Conservation (phyloP, 2,113 vertebrate species). For the Sinosuthora webbiana region DNA sequence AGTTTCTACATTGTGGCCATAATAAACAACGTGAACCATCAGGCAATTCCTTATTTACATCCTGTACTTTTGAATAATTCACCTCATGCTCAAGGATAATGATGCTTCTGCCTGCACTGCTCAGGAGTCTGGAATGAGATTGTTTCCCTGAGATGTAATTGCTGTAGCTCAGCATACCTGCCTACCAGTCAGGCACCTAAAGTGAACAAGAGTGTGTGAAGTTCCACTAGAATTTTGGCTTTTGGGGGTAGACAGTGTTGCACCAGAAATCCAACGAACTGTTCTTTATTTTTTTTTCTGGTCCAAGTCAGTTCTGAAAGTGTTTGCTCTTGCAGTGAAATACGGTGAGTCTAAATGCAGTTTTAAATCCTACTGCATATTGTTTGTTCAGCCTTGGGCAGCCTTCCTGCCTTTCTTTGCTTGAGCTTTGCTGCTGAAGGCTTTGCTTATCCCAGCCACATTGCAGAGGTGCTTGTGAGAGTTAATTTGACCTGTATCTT, state of each 20-base stretch:
- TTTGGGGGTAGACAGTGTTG: neutral
- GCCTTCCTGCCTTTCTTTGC: neutral
- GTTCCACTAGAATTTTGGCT: neutral
- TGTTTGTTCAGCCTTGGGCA: neutral
- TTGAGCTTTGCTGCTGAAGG: neutral
- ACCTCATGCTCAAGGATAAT: neutral
- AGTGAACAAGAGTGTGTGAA: neutral
- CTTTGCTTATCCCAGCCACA: neutral
- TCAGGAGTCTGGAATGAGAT: neutral
- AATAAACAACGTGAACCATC: neutral
- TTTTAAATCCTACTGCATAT: neutral
- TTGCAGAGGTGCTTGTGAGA: neutral
- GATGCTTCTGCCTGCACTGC: neutral
- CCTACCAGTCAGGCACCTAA: neutral
- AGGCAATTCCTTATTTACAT: neutral
- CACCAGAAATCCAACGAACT: neutral
- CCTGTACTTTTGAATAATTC: neutral
- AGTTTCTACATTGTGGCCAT: neutral
- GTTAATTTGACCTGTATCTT: neutral
- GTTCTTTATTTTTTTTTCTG: neutral
- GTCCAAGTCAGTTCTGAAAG: neutral
- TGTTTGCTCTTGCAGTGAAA: neutral
- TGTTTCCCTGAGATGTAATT: neutral
- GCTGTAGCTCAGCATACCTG: neutral
- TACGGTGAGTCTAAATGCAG: fast-evolving